Evolutionary conservation across 2,888 invertebrate species (phyloP), one percentile per base, ranked within the genome.

Genomic region (Tetragonisca angustula): DNA sequence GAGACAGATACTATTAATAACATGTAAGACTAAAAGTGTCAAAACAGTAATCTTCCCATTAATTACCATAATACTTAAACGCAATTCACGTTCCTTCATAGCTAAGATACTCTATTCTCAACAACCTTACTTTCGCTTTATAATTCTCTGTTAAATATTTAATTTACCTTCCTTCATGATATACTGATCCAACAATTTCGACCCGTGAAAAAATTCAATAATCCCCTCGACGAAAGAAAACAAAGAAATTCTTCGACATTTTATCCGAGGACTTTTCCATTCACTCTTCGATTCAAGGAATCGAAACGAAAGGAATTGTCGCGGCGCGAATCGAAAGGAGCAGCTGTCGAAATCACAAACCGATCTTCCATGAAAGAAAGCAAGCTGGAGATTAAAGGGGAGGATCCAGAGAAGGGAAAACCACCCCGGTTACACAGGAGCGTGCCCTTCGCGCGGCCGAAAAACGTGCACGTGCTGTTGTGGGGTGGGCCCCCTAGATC

Each of bases 301-400:
- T 27, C 19, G 61, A 17, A 62, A 81, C 72, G 27, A 76, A 74
- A 75, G 65, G 52, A 67, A 50, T 32, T 65, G 56, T 52, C 21
- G 76, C 70, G 76, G 69, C 78, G 64, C 59, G 43, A 56, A 70
- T 79, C 79, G 72, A 74, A 72, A 73, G 79, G 74, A 82, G 72
- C 84, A 86, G 86, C 86, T 88, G 89, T 76, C 72, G 77, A 86
- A 85, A 82, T 83, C 85, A 72, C 71, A 64, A 61, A 62, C 79
- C 65, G 59, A 80, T 76, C 78, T 73, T 81, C 59, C 27, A 78
- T 64, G 64, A 76, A 71, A 75, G 79, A 77, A 81, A 84, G 65
- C 65, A 59, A 70, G 52, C 73, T 36, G 56, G 70, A 77, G 71
- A 83, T 79, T 82, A 82, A 85, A 80, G 84, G 81, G 81, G 75